Evolutionary conservation across 2,888 invertebrate genomes (phyloP).

Genomic region (Macaria notata): DNA sequence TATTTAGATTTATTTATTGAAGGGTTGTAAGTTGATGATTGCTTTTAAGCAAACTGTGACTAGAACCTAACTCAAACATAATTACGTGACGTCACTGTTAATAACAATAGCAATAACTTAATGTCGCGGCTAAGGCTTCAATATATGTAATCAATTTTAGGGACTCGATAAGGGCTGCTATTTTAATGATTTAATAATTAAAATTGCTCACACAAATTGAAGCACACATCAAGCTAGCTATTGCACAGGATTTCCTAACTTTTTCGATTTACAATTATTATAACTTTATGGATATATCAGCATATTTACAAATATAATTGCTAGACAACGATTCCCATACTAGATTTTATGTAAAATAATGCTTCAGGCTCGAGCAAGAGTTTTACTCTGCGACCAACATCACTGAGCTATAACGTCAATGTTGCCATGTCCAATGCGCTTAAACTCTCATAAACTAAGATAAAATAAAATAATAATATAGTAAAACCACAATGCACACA

Average conservation of each 20-base stretch:
- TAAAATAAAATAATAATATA: too few species aligned
- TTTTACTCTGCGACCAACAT: too few species aligned
- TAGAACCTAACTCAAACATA: constrained; percentile 10
- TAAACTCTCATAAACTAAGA: too few species aligned
- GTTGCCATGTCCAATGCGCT: background rate
- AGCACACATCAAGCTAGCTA: constrained; percentile 12
- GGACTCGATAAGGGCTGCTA: too few species aligned
- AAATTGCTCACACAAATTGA: background rate
- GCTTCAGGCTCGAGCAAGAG: background rate
- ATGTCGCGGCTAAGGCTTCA: too few species aligned
- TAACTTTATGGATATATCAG: constrained; percentile 1
- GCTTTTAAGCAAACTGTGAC: constrained; percentile 22
- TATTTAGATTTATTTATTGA: constrained; percentile 21
- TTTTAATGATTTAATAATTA: too few species aligned
- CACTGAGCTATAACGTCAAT: too few species aligned
- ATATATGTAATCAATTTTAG: too few species aligned
- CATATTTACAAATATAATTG: too few species aligned
- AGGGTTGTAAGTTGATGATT: constrained; percentile 28
- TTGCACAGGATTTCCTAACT: constrained; percentile 15
- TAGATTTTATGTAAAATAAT: background rate
- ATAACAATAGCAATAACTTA: constrained; percentile 4
- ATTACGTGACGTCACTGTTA: constrained; percentile 15
- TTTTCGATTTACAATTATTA: background rate
- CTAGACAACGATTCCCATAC: background rate
- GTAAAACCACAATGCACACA: constrained; percentile 23